Base-by-base conservation (phyloP, 2,888 invertebrate species). In the Chirona hameri region DNA sequence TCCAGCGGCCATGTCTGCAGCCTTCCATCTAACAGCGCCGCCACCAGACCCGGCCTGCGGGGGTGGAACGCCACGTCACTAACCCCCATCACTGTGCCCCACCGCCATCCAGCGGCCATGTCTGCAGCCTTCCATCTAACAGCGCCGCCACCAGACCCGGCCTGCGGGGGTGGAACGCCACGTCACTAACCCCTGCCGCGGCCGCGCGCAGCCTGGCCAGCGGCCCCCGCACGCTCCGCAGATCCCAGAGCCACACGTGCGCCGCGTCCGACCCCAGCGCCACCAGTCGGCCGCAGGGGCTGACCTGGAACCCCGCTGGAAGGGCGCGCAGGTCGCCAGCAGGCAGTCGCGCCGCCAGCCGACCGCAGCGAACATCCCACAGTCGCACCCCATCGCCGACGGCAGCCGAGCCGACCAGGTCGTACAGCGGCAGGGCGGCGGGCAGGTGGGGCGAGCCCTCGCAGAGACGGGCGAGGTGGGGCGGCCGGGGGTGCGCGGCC, bases 201-300 rank as follows among this genome's bases (percentile, higher is more conserved):
- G 76, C 76, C 15, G 69, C 29, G 39, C 76, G 76, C 76, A 76
- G 39, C 0, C 39, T 31, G 31, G 76, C 76, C 76, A 76, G 76
- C 76, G 76, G 76, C 21, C 76, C 76, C 39, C 76, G 31, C 39
- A 21, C 31, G 0, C 14, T 21, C 39, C 76, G 76, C 76, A 76
- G 39, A 39, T 76, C 76, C 76, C 76, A 76, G 21, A 76, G 39
- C 39, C 39, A 39, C 18, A 76, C 7, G 7, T 31, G 39, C 4
- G 76, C 76, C 14, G 76, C 76, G 76, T 76, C 76, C 31, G 27
- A 12, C 21, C 76, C 76, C 15, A 12, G 27, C 31, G 76, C 76
- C 76, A 76, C 18, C 76, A 76, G 76, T 39, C 76, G 76, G 76
- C 76, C 76, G 76, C 76, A 76, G 21, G 76, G 27, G 76, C 76